A percentile compares a stretch with the other conserved stretches of the same genome.
Evolutionary conservation across 2,797 vertebrate genomes (phyloP).

Genomic region (Spea hammondii): DNA sequence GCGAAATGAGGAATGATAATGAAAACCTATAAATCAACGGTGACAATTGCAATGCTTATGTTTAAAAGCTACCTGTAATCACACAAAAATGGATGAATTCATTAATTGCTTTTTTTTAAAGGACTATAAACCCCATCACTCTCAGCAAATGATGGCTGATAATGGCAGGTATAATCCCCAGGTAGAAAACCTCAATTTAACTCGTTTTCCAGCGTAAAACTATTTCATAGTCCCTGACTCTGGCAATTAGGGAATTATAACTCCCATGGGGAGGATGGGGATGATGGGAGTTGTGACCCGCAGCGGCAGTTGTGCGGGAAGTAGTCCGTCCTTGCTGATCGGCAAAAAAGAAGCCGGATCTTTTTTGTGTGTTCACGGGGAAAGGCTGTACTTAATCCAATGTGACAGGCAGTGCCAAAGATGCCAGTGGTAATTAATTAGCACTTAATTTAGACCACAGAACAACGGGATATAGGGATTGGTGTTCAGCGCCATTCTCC

Average conservation of each 20-base stretch:
- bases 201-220: too few species aligned
- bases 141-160: too few species aligned
- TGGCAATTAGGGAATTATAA: too few species aligned
- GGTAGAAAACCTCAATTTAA: too few species aligned
- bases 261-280: background rate
- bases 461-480: slow-evolving; percentile 86
- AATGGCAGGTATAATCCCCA: too few species aligned
- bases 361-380: slow-evolving; percentile 63
- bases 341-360: background rate
- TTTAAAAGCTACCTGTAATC: slow-evolving; percentile 74
- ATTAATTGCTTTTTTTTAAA: too few species aligned
- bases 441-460: slow-evolving; percentile 89
- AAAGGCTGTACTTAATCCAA: slow-evolving; percentile 88
- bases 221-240: too few species aligned
- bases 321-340: background rate
- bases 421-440: slow-evolving; percentile 99
- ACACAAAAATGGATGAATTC: slow-evolving; percentile 7
- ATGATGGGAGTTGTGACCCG: background rate
- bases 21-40: slow-evolving; percentile 90
- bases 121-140: too few species aligned
- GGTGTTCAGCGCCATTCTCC: slow-evolving; percentile 83
- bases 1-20: slow-evolving; percentile 74
- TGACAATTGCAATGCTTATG: slow-evolving; percentile 81
- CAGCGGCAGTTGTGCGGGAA: background rate
- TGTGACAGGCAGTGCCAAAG: slow-evolving; percentile 91